These are phyloP conservation scores for Cephus runcator DNA, from an alignment of 2,888 invertebrate genomes.

Conservation along the genomic window DNA sequence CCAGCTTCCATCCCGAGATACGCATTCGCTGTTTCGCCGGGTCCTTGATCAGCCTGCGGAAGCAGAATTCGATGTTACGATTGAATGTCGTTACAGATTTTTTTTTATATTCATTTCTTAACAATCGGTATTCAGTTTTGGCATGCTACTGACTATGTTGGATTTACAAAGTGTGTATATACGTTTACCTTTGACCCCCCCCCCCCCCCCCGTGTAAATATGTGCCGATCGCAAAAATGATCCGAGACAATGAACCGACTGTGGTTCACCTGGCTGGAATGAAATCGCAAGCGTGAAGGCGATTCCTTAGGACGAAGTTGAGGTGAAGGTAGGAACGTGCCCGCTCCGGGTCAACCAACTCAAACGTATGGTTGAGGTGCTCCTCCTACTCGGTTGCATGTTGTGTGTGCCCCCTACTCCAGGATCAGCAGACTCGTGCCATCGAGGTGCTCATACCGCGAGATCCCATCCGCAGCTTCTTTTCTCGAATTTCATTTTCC, in stretches of 20 bases:
- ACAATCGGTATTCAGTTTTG: neutral
- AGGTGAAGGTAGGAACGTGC: conserved; percentile 51
- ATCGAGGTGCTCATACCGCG: conserved; percentile 40
- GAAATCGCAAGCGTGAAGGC: conserved; percentile 59
- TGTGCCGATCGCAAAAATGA: neutral
- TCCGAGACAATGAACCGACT: neutral
- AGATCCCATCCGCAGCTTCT: neutral
- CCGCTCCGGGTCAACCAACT: conserved; percentile 63
- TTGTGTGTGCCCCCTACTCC: conserved; percentile 42
- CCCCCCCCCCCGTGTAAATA: neutral
- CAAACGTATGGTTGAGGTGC: conserved; percentile 44
- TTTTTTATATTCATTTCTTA: neutral
- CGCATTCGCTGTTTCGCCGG: neutral
- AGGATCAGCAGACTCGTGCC: conserved; percentile 45
- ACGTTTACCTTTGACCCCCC: neutral
- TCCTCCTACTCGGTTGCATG: conserved; percentile 39
- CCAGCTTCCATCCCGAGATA: neutral
- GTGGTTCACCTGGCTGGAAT: conserved; percentile 23
- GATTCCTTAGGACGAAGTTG: conserved; percentile 54
- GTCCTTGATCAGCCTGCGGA: neutral
- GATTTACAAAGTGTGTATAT: neutral
- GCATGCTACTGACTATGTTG: neutral
- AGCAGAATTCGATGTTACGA: neutral
- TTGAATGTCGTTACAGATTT: neutral
- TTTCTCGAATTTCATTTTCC: neutral